Evolutionary conservation across 2,113 vertebrate species (phyloP).

Genomic region (Phalacrocorax pelagicus): DNA sequence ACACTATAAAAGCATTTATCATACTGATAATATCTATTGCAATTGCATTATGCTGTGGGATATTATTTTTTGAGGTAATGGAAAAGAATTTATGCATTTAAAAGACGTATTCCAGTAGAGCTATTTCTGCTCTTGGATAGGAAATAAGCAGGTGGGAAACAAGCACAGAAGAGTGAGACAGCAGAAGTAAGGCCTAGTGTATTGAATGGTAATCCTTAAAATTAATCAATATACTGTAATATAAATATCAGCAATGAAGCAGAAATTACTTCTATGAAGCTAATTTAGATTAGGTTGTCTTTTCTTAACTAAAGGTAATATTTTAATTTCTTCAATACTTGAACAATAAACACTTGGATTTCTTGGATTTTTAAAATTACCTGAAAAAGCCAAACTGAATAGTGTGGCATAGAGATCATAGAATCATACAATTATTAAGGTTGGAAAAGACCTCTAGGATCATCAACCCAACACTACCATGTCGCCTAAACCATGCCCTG

Average conservation of each 20-base stretch:
- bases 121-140: not conserved
- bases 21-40: not conserved
- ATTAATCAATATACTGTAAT: not conserved
- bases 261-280: not conserved
- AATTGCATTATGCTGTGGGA: not conserved
- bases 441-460: too few relatives aligned
- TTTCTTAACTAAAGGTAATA: not conserved
- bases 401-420: not conserved
- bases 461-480: too few relatives aligned
- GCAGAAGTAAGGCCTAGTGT: not conserved
- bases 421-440: too few relatives aligned
- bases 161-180: not conserved
- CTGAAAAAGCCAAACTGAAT: not conserved
- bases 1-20: slow-evolving; percentile 8
- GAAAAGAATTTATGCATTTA: not conserved
- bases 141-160: not conserved
- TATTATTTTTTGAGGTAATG: not conserved
- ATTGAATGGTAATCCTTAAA: not conserved
- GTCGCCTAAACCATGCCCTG: too few relatives aligned
- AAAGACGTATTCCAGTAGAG: not conserved
- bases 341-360: not conserved
- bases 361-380: not conserved
- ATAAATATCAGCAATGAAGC: not conserved
- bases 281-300: not conserved
- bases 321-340: not conserved